Percentiles rank a stretch among this genome's conserved stretches.
These are phyloP conservation scores for Stichopus horrens DNA, from an alignment of 53 echinoderm and acorn worm genomes.

Conservation along the genomic window DNA sequence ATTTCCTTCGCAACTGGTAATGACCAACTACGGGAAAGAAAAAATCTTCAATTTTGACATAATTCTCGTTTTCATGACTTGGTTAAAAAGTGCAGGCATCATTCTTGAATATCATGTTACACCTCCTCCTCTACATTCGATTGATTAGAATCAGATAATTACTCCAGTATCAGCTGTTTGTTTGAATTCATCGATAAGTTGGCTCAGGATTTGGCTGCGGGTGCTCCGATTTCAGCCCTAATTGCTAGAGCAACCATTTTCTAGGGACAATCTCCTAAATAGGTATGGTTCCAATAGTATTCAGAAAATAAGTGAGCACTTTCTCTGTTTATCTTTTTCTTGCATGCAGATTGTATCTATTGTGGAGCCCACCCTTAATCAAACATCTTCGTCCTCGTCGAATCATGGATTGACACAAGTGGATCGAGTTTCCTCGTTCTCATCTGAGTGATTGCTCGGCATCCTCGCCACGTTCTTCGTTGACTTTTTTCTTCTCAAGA, in stretches of 20 bases:
- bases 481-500: not conserved
- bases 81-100: slow-evolving; percentile 9
- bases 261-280: slow-evolving; percentile 37
- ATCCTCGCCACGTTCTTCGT: not conserved
- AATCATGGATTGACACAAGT: slow-evolving; percentile 35
- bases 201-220: slow-evolving; percentile 3
- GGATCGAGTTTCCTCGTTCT: slow-evolving; percentile 26
- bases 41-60: no score
- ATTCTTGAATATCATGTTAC: slow-evolving; percentile 5
- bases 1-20: no score
- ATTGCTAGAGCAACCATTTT: slow-evolving; percentile 21
- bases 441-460: slow-evolving; percentile 34
- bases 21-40: no score
- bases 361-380: slow-evolving; percentile 28
- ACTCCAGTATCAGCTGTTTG: slow-evolving; percentile 36
- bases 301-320: slow-evolving; percentile 26
- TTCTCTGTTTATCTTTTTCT: slow-evolving; percentile 6
- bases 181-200: slow-evolving; percentile 14
- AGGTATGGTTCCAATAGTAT: slow-evolving; percentile 27
- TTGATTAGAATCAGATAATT: slow-evolving; percentile 28
- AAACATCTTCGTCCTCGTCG: slow-evolving; percentile 29
- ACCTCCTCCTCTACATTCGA: not conserved
- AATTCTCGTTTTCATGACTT: not conserved
- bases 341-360: slow-evolving; percentile 35
- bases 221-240: slow-evolving; percentile 24